Base-by-base conservation (phyloP, 2,113 vertebrate species). In the Microcebus tavaratra region DNA sequence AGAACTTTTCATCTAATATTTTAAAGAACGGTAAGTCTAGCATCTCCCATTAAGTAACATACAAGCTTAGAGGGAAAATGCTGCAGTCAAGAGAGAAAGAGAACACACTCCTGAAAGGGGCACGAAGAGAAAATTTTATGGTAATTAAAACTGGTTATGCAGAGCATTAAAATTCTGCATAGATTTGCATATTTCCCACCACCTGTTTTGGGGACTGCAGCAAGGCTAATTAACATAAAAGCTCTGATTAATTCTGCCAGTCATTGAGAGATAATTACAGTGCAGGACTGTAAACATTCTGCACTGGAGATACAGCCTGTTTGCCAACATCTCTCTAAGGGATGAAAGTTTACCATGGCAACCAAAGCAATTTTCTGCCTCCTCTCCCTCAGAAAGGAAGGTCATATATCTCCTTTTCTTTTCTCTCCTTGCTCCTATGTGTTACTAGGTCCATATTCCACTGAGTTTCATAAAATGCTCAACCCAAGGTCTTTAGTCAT, bases 111-210 rank as follows among this genome's bases (percentile, higher is more conserved):
- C 59, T 61, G 50, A 91, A 90, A 92, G 73, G 67, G 48, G 67
- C n/a, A 79, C 39, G 14, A 67, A 93, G 98, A 98, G 98, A 98
- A 98, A 97, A 98, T 99, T 97, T 98, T 99, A 99, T 99, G 99
- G 99, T 99, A 99, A 99, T 99, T 99, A 99, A 99, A 99, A 98
- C 98, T 98, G 98, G 99, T 99, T 99, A 99, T 99, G 99, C 99
- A 99, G 99, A 98, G 98, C 98, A 99, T 99, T 99, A 99, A 99
- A 99, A 99, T 99, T 99, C 99, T 99, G 99, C 99, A 99, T 99
- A 99, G 98, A 99, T 99, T 99, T 99, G 99, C 99, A 99, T 99
- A 99, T 99, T 99, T 99, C 99, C 98, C 95, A 99, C 99, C 99
- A 99, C 99, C 99, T 99, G 99, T 99, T 99, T 99, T 99, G 98